Evolutionary conservation across 2,888 invertebrate species (phyloP), one percentile per base, ranked within the genome.

Genomic region (Oxyteleia sp.): DNA sequence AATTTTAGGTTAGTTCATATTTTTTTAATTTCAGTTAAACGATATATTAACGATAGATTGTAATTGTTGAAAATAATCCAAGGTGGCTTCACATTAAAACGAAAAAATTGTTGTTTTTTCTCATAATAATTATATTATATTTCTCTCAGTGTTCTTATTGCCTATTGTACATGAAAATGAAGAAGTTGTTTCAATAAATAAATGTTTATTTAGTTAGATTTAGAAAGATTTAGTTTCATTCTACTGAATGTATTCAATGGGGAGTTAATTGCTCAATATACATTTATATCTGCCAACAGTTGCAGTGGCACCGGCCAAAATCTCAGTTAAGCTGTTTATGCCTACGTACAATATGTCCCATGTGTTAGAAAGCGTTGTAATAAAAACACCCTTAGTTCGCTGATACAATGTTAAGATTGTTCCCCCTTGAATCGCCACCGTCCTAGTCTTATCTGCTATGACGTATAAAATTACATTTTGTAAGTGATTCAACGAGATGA

Each of bases 311-410:
- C 13, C 32, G 23, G 47, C 35, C 45, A 32, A 72, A 80, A 80
- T 84, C 80, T 78, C 79, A 79, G 82, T 81, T 64, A 76, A 81
- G 72, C 80, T 82, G 64, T 87, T 87, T 84, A 85, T 84, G 80
- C n/a, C n/a, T n/a, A n/a, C n/a, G n/a, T n/a, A n/a, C n/a, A n/a
- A n/a, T n/a, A n/a, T n/a, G n/a, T n/a, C n/a, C n/a, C 69, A 86
- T 84, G 84, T 87, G 86, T 83, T 80, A 71, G 76, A 13, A 57
- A 57, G n/a, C 55, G 53, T n/a, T 68, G 66, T 80, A 71, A 76
- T 76, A 80, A 75, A 84, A 75, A 71, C 84, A 76, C 84, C 84
- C 84, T 71, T 61, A 71, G 41, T 69, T 45, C 74, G 47, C 16
- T 63, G 64, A 63, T 79, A 71, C 55, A 49, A 57, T 53, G 41